Conservation (phyloP, 1,140 invertebrate genomes). For the Conus ventricosus region DNA sequence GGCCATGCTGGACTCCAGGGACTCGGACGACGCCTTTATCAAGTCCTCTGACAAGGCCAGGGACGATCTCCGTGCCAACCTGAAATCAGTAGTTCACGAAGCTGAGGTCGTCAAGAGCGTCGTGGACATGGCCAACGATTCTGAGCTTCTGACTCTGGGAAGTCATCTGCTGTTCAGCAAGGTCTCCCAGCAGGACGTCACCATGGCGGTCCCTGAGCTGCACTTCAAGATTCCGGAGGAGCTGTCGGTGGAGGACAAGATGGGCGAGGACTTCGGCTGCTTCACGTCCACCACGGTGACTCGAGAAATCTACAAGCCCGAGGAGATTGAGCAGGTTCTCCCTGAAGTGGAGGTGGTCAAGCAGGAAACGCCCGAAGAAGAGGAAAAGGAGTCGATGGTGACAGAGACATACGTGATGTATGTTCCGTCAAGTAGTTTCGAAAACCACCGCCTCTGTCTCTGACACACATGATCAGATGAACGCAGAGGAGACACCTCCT, state of each 20-base stretch:
- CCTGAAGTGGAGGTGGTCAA: not conserved
- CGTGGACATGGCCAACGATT: conserved; percentile 43
- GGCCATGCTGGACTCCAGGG: conserved; percentile 43
- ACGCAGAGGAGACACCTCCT: not conserved
- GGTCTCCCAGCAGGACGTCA: conserved; percentile 24
- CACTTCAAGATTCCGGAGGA: conserved; percentile 2
- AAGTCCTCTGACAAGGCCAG: conserved; percentile 43
- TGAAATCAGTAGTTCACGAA: conserved; percentile 50
- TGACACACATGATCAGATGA: not conserved
- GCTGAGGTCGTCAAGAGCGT: conserved; percentile 53
- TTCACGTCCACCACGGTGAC: conserved; percentile 12
- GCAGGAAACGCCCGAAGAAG: not conserved
- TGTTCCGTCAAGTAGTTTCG: not conserved
- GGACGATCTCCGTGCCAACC: conserved; percentile 43
- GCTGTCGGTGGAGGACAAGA: conserved; percentile 35
- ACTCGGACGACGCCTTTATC: conserved; percentile 42
- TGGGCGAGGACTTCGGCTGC: conserved; percentile 41
- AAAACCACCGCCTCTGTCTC: not conserved
- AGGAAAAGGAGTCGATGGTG: not conserved
- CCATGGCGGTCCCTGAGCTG: conserved; percentile 20
- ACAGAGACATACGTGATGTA: not conserved
- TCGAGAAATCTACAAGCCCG: conserved; percentile 37
- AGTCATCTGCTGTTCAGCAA: conserved; percentile 29
- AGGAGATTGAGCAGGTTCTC: conserved; percentile 21
- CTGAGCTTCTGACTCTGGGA: conserved; percentile 46